Base-by-base conservation (phyloP, 2,888 invertebrate species). In the Drepana falcataria region DNA sequence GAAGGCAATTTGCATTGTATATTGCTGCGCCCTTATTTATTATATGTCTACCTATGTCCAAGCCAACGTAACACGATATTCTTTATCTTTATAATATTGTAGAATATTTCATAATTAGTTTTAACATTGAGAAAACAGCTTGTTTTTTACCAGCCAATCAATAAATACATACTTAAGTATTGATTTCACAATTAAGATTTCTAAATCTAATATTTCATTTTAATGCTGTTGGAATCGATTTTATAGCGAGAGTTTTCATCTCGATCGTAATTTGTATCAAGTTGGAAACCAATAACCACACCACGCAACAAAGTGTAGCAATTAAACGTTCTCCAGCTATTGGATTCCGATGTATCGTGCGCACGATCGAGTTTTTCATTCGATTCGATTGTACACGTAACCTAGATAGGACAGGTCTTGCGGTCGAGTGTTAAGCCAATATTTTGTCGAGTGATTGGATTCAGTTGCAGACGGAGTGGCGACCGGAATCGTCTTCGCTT, bases 331-430 rank as follows among this genome's bases (percentile, higher is more conserved):
- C 3, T 40, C 21, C 21, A 2, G 40, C 33, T 51, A 40, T 51
- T 51, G 51, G 40, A 51, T 51, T 51, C 49, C 40, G 2, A 40
- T 51, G 51, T 41, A 51, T 41, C 49, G 35, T 49, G 35, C 49
- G 7, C 7, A 9, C 44, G 44, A 48, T 49, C 40, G 51, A 51
- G 41, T 41, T 51, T 41, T 51, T 51, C 37, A 51, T 51, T 51
- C 51, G 34, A 40, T 33, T 51, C 40, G 7, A 7, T 51, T 40
- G 51, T 41, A 40, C 51, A 41, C 41, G 7, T 40, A 51, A 51
- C 51, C 51, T 51, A 51, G 40, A 34, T 51, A 6, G 5, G 41
- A 33, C 34, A 7, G 34, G 33, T 51, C 41, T 40, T 40, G 9
- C 33, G 51, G 37, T 40, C 51, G 41, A 51, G 51, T 51, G 51